Evolutionary conservation across 2,888 invertebrate species (phyloP).

Genomic region (Drosophila longiperda): DNA sequence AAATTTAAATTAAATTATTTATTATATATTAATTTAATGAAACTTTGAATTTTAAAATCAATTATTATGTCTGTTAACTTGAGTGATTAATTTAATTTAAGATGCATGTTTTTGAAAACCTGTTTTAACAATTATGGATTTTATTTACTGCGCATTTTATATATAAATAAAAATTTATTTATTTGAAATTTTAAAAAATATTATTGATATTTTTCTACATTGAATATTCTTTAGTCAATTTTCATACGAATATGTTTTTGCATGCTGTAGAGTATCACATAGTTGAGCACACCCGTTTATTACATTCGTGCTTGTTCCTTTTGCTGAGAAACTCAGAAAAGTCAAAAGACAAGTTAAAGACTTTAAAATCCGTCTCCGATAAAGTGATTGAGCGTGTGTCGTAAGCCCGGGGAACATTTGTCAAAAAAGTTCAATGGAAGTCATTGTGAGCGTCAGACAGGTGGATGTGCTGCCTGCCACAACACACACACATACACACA

Average conservation of each 20-base stretch:
- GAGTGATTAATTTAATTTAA: neutral
- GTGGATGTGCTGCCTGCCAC: constrained; percentile 43
- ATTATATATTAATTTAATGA: neutral
- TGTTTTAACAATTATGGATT: neutral
- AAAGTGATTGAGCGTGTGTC: constrained; percentile 72
- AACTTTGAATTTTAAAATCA: neutral
- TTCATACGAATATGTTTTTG: neutral
- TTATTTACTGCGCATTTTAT: neutral
- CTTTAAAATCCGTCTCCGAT: constrained; percentile 71
- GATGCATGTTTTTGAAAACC: neutral
- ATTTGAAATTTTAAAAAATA: neutral
- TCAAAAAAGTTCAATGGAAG: constrained; percentile 61
- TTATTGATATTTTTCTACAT: neutral
- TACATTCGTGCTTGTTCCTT: neutral
- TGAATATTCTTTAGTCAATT: neutral
- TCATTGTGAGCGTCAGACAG: constrained; percentile 55
- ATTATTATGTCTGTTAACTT: neutral
- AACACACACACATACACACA: neutral
- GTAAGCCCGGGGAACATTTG: constrained; percentile 60
- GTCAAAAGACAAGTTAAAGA: constrained; percentile 76
- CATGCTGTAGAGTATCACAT: neutral
- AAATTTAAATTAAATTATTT: neutral
- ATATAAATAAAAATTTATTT: neutral
- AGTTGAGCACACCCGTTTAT: neutral
- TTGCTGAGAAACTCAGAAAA: constrained; percentile 47